Percentiles rank a stretch among this genome's conserved stretches.
Conservation (phyloP, 2,113 vertebrate genomes). For the Gavialis gangeticus region DNA sequence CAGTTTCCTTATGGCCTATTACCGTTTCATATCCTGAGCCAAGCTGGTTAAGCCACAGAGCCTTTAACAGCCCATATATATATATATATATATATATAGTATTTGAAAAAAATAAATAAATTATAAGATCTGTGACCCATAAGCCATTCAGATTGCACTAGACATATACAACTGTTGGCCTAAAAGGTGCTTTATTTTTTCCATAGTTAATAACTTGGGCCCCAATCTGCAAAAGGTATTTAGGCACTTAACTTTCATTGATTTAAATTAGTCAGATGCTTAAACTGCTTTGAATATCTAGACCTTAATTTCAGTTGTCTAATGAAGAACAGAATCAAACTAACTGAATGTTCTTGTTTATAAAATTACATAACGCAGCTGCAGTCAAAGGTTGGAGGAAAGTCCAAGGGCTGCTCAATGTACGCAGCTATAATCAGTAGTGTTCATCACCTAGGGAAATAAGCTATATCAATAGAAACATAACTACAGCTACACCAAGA, state of each 20-base stretch:
- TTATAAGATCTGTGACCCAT: neutral
- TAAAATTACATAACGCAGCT: neutral
- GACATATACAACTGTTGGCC: neutral
- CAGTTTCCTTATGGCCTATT: neutral
- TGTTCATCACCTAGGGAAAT: neutral
- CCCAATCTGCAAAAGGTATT: no score
- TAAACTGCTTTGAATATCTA: no score
- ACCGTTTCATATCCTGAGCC: neutral
- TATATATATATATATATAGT: neutral
- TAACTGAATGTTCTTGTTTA: neutral
- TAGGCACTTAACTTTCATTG: no score
- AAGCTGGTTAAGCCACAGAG: neutral
- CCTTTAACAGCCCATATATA: neutral
- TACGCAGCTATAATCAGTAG: neutral
- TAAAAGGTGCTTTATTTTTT: neutral
- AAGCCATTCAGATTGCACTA: neutral
- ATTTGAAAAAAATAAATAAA: neutral
- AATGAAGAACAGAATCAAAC: no score
- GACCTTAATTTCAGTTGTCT: no score
- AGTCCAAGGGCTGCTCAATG: neutral
- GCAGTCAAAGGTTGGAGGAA: neutral
- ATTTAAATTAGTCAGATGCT: no score
- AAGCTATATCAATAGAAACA: neutral
- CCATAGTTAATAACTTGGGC: neutral
- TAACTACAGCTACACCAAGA: neutral